These are phyloP conservation scores for Epicampocera succincta DNA, from an alignment of 2,888 invertebrate species.

Conservation along the genomic window DNA sequence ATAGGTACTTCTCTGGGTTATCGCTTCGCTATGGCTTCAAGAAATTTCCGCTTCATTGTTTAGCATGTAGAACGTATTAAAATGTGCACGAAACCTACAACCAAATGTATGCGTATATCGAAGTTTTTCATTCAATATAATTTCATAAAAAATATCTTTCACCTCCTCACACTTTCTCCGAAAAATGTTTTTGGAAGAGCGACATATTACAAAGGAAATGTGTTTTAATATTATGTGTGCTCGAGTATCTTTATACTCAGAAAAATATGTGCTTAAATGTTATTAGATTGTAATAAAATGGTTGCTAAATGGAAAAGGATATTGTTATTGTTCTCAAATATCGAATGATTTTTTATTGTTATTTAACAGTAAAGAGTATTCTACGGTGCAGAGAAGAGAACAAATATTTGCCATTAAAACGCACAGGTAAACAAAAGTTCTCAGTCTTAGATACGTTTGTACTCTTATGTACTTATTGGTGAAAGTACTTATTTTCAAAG, in stretches of 20 bases:
- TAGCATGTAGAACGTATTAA: too few relatives aligned
- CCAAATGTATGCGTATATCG: too few relatives aligned
- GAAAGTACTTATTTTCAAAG: too few relatives aligned
- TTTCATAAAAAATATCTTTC: neutral
- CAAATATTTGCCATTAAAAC: too few relatives aligned
- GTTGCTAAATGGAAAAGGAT: conserved; percentile 66
- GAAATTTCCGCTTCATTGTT: too few relatives aligned
- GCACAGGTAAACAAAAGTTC: too few relatives aligned
- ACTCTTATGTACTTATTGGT: too few relatives aligned
- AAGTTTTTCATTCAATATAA: neutral
- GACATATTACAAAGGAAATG: conserved; percentile 1
- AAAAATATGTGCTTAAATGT: conserved; percentile 57
- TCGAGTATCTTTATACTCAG: neutral
- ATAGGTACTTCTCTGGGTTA: too few relatives aligned
- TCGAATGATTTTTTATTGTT: conserved; percentile 69
- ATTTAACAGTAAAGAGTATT: conserved; percentile 23
- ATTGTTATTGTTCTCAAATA: conserved; percentile 66
- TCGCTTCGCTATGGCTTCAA: too few relatives aligned
- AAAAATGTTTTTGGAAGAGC: neutral
- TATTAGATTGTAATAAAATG: conserved; percentile 68
- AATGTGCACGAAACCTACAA: too few relatives aligned
- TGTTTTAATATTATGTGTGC: neutral
- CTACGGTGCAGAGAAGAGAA: too few relatives aligned
- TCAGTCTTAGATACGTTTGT: too few relatives aligned
- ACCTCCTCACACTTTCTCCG: neutral